Base-by-base conservation (phyloP, 2,888 invertebrate species). In the Ophion obscuratus region DNA sequence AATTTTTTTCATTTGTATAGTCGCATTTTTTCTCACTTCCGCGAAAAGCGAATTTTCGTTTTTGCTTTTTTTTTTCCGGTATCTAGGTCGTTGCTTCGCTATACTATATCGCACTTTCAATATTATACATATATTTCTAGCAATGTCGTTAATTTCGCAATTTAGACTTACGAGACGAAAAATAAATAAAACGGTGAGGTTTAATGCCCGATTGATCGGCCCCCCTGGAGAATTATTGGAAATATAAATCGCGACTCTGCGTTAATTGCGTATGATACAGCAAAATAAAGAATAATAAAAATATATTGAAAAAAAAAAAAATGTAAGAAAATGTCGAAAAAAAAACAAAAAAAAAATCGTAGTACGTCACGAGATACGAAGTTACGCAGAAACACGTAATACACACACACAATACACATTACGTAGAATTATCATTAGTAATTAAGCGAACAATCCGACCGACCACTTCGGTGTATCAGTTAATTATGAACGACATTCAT, bases 201-300 rank as follows among this genome's bases (percentile, higher is more conserved):
- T 47, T 47, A 89, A 92, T 90, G 84, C 89, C 91, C 90, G 90
- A 91, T 92, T 91, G 84, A 91, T 93, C 92, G 90, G 91, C 91
- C 88, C 91, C 88, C 17, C 17, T 84, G 87, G 85, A 92, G 91
- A 90, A 68, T 90, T 92, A 74, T 91, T 91, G 91, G 9, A 40
- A 78, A 78, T 10, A n/a, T n/a, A 40, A 91, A 93, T 91, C 92
- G 91, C 88, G 91, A 89, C 92, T 90, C 90, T 90, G 91, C 91
- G 92, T 92, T 93, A 92, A 92, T 90, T 90, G 88, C 85, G 91
- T 90, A 91, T 84, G 90, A 92, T 88, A 91, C 91, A 91, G 89
- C 88, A 75, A 86, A 78, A 84, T 85, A 86, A 88, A 11, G 0
- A 47, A 47, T 47, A 47, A 47, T 47, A 47, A 47, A 47, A 47